phyloP scores from a whole-genome alignment of 2,888 invertebrate genomes.

The Amphimallon solstitiale region DNA sequence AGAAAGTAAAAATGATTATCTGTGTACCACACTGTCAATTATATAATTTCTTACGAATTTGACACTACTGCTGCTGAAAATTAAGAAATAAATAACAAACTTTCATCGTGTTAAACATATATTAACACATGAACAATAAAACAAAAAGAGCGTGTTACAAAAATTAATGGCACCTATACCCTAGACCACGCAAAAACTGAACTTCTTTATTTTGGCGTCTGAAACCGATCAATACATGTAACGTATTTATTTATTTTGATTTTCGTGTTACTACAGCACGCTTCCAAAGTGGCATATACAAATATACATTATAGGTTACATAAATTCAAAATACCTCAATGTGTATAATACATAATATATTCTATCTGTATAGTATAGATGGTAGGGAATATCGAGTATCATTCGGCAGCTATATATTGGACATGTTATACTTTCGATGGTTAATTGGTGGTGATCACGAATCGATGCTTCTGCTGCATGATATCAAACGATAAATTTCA shows the following conservation, averaged over 20 bases:
- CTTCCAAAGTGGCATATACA: neutral
- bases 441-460: constrained; percentile 34
- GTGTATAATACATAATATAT: too few species aligned
- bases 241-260: neutral
- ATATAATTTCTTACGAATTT: too few species aligned
- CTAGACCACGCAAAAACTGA: neutral
- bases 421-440: constrained; percentile 18
- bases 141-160: neutral
- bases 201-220: too few species aligned
- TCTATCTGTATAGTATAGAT: neutral
- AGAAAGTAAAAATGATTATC: too few species aligned
- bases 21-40: too few species aligned
- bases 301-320: neutral
- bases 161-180: neutral
- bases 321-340: neutral
- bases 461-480: constrained; percentile 27
- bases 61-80: too few species aligned
- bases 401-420: constrained; percentile 3
- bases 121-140: constrained; percentile 6
- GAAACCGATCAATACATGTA: neutral
- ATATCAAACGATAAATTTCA: constrained; percentile 25
- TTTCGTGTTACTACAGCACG: neutral
- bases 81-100: neutral
- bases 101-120: constrained; percentile 1
- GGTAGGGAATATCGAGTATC: constrained; percentile 6